Percentiles rank a stretch among this genome's conserved stretches.
Conservation (phyloP, 2,797 vertebrate genomes). For the Eupleurogrammus muticus region DNA sequence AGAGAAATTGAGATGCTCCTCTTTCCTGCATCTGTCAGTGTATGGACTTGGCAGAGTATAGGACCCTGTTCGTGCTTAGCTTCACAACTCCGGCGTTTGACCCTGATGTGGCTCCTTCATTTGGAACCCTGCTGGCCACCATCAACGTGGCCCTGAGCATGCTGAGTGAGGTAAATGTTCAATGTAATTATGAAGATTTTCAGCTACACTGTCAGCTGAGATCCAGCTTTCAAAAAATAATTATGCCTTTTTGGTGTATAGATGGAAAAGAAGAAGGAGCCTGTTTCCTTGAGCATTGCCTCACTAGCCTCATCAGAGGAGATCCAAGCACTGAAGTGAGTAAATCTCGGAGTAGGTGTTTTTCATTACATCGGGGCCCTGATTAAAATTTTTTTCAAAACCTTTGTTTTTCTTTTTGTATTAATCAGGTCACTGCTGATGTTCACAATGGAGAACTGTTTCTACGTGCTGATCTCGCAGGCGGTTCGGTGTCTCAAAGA, state of each 20-base stretch:
- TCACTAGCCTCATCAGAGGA: conserved; percentile 90
- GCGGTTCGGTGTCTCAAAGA: conserved; percentile 94
- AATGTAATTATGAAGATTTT: rapidly evolving
- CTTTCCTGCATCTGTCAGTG: conserved; percentile 79
- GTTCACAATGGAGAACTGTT: conserved; percentile 99
- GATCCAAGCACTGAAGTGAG: conserved; percentile 93
- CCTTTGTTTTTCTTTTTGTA: not conserved
- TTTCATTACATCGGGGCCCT: not conserved
- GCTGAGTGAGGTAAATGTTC: conserved; percentile 89
- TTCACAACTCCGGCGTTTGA: conserved; percentile 97
- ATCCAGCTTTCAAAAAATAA: not conserved
- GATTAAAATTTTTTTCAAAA: not conserved
- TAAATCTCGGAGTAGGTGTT: not conserved
- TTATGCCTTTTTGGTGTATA: conserved; percentile 51
- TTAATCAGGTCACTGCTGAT: conserved; percentile 91
- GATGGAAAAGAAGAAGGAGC: conserved; percentile 98
- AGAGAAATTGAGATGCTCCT: not conserved
- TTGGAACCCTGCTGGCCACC: conserved; percentile 95
- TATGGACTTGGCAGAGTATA: conserved; percentile 95
- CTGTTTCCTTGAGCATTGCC: conserved; percentile 84
- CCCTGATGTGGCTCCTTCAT: conserved; percentile 95
- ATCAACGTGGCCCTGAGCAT: conserved; percentile 96
- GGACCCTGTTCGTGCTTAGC: conserved; percentile 92
- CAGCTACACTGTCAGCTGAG: rapidly evolving
- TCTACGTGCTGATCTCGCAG: conserved; percentile 98